Conservation (phyloP, 2,113 vertebrate genomes). For the Andinoacara biseriatus region DNA sequence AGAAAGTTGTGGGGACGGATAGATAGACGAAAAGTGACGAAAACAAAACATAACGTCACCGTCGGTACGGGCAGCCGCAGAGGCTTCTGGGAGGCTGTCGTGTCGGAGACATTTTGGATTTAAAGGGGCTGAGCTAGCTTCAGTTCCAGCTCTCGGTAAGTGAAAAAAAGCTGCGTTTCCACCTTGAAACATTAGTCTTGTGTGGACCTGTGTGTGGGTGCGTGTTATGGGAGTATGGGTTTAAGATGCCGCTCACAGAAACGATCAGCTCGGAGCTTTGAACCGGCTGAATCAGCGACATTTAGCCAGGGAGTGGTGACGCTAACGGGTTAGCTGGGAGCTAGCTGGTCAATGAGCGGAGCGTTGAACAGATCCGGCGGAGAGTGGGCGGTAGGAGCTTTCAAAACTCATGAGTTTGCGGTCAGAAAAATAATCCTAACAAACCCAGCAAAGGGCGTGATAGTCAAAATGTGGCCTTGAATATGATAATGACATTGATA, state of each 20-base stretch:
- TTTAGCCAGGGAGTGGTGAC: constrained; percentile 69
- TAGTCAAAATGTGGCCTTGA: rapidly evolving
- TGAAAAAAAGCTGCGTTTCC: constrained; percentile 3
- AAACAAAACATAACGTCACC: constrained; percentile 72
- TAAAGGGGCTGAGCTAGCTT: constrained; percentile 73
- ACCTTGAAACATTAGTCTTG: rapidly evolving
- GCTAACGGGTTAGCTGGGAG: constrained; percentile 63
- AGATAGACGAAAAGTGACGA: neutral
- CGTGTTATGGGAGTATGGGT: rapidly evolving
- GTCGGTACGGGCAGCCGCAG: constrained; percentile 9
- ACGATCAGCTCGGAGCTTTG: neutral
- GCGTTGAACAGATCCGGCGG: constrained; percentile 6
- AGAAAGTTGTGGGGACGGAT: too few species aligned
- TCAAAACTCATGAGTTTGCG: neutral
- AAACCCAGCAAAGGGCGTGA: neutral
- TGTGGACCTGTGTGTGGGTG: rapidly evolving
- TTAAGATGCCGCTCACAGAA: rapidly evolving
- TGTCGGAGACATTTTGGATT: constrained; percentile 79
- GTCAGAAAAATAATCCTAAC: neutral
- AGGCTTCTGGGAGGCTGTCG: constrained; percentile 63
- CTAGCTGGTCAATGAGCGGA: constrained; percentile 21
- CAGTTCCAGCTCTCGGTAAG: constrained; percentile 73
- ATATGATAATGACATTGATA: neutral
- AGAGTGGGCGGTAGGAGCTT: neutral
- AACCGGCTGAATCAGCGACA: neutral